phyloP scores from a whole-genome alignment of 2,797 vertebrate genomes.

The Coluber constrictor region DNA sequence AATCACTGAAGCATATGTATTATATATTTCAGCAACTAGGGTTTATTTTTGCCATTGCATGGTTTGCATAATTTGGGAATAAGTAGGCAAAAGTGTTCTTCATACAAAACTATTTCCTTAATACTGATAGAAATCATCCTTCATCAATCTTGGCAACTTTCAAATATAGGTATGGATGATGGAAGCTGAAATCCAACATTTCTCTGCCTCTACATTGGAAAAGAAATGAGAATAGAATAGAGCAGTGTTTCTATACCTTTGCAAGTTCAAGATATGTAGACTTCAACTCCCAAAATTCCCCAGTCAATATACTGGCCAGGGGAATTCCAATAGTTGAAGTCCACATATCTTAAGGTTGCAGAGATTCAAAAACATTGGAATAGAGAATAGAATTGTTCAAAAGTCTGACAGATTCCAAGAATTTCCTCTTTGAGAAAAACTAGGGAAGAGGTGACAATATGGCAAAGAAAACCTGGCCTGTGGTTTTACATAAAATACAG shows the following conservation, averaged over 20 bases:
- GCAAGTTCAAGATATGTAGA: background rate
- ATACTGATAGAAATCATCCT: background rate
- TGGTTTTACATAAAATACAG: slow-evolving; percentile 21
- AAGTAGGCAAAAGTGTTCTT: background rate
- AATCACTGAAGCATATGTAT: background rate
- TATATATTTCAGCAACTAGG: background rate
- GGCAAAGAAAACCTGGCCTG: background rate
- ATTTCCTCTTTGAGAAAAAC: background rate
- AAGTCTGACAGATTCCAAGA: background rate
- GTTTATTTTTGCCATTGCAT: background rate
- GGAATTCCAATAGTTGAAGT: background rate
- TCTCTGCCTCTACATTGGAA: background rate
- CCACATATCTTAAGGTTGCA: background rate
- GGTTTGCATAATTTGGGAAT: background rate
- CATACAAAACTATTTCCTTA: background rate
- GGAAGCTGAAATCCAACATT: background rate
- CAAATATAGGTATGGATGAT: background rate
- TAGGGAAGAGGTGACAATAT: background rate
- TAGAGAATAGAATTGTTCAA: background rate
- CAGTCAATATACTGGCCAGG: background rate
- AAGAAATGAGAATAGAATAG: background rate
- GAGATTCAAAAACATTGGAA: background rate
- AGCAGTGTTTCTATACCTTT: background rate
- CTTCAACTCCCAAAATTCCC: background rate
- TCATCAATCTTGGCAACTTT: background rate